Percentiles rank a stretch among this genome's conserved stretches.
Conservation (phyloP, 2,113 vertebrate genomes). For the Todiramphus chloris region DNA sequence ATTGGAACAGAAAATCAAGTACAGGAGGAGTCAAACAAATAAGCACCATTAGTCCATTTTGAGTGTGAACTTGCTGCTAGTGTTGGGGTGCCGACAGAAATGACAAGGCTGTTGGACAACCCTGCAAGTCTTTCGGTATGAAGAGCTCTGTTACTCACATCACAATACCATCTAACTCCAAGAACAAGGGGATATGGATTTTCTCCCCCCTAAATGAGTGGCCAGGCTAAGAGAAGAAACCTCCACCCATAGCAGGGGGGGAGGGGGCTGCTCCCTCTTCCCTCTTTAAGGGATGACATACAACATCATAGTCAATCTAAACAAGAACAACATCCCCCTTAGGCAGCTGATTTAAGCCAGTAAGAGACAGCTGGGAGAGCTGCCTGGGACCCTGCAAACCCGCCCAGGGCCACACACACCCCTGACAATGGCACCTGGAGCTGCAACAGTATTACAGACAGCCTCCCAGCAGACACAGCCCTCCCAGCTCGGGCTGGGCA, state of each 20-base stretch:
- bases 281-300: not conserved
- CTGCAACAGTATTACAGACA: not conserved
- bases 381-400: not conserved
- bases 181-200: not conserved
- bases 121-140: not conserved
- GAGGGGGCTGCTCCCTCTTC: not conserved
- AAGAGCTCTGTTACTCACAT: not conserved
- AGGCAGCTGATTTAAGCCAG: rapidly evolving
- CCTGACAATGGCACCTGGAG: rapidly evolving
- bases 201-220: not conserved
- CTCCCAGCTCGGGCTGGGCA: rapidly evolving
- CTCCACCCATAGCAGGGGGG: not conserved
- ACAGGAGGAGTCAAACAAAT: not conserved
- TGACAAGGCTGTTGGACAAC: not conserved
- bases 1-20: not conserved
- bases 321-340: not conserved
- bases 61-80: not conserved
- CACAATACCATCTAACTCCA: not conserved
- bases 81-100: not conserved
- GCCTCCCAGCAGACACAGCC: not conserved
- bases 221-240: not conserved
- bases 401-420: not conserved
- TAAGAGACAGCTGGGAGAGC: not conserved
- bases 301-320: not conserved
- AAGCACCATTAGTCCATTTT: not conserved